A percentile compares a stretch with the other conserved stretches of the same genome.
phyloP scores from a whole-genome alignment of 2,113 vertebrate species.

The Chrysochloris asiatica region DNA sequence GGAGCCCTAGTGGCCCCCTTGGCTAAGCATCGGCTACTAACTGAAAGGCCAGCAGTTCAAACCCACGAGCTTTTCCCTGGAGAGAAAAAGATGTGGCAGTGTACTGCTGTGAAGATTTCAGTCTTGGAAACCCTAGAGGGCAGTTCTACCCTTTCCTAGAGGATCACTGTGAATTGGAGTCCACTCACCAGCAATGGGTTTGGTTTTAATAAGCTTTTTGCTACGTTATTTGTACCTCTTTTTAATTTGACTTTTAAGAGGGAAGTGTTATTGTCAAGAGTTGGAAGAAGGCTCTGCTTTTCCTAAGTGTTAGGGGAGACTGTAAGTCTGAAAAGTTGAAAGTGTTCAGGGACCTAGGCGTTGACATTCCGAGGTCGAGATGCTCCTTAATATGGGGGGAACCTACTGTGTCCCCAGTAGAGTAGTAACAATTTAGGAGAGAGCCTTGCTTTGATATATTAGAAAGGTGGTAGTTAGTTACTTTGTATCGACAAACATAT shows the following conservation, averaged over 20 bases:
- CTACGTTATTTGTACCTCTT: neutral
- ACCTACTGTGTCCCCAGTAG: neutral
- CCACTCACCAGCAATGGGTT: neutral
- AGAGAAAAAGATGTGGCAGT: neutral
- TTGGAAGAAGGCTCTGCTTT: slow-evolving; percentile 36
- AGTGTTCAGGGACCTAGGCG: neutral
- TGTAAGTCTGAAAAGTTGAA: slow-evolving; percentile 26
- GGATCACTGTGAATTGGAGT: neutral
- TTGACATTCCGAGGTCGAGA: neutral
- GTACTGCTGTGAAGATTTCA: neutral
- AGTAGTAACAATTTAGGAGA: slow-evolving; percentile 2
- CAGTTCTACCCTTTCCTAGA: neutral
- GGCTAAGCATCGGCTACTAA: neutral
- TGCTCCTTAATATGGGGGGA: neutral
- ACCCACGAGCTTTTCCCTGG: neutral
- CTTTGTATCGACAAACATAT: neutral
- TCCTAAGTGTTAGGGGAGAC: neutral
- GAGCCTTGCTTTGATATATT: neutral
- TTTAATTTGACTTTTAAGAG: slow-evolving; percentile 25
- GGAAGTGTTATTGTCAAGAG: neutral
- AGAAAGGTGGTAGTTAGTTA: neutral
- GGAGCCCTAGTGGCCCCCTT: neutral
- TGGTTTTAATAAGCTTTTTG: neutral
- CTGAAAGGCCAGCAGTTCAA: neutral
- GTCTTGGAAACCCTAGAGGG: neutral